These are phyloP conservation scores for Rhinoraja longicauda DNA, from an alignment of 2,797 vertebrate species.

Conservation along the genomic window DNA sequence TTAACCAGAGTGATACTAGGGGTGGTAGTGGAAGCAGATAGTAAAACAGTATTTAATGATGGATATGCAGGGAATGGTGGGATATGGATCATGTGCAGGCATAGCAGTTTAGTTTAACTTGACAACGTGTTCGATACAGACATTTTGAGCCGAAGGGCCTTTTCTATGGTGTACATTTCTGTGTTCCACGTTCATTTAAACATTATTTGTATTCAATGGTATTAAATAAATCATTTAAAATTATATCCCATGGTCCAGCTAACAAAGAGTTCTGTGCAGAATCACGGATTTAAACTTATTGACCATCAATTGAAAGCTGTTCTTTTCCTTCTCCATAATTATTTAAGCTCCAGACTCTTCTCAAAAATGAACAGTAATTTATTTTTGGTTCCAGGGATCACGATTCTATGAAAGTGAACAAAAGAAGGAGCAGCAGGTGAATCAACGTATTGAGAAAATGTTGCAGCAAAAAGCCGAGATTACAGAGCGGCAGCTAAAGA, in stretches of 20 bases:
- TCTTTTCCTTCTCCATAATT: background rate
- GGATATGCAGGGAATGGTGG: too few relatives aligned
- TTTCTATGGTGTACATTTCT: too few relatives aligned
- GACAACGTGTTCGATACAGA: too few relatives aligned
- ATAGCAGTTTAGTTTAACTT: too few relatives aligned
- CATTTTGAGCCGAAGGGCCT: too few relatives aligned
- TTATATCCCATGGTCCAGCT: background rate
- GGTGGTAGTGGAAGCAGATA: too few relatives aligned
- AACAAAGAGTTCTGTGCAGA: background rate
- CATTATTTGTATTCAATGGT: background rate
- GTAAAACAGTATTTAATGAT: too few relatives aligned
- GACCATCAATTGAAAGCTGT: background rate
- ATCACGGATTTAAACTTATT: background rate
- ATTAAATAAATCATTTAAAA: background rate
- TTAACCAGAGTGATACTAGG: too few relatives aligned
- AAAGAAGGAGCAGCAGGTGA: conserved; percentile 88
- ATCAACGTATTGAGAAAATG: conserved; percentile 86
- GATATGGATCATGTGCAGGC: too few relatives aligned
- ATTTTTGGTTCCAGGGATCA: conserved; percentile 71
- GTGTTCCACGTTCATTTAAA: background rate
- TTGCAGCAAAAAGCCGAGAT: conserved; percentile 77
- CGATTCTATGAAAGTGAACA: conserved; percentile 88
- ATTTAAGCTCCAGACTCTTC: background rate
- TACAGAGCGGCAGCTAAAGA: conserved; percentile 72
- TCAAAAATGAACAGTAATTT: conserved; percentile 32